Base-by-base conservation (phyloP, 2,888 invertebrate species). In the Corbicula japonica region DNA sequence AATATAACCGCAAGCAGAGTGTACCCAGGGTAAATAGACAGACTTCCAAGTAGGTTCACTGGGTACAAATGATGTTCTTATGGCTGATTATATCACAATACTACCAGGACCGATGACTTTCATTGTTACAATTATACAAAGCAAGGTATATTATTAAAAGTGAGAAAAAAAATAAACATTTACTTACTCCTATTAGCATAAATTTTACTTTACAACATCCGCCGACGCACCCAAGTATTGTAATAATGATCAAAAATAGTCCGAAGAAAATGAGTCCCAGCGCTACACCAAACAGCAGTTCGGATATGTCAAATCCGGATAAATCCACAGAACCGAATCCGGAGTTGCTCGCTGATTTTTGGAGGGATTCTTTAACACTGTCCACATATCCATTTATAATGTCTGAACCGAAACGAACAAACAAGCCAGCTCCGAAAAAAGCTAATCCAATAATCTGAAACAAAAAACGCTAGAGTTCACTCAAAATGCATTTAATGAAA, bases 181-280 rank as follows among this genome's bases (percentile, higher is more conserved):
- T 32, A 69, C 82, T 74, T 61, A 83, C 83, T 46, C 44, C 60
- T 10, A 83, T 75, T 5, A 83, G 54, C 72, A 83, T 61, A 30
- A 52, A 66, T 44, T 80, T 80, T 32, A 83, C 71, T 56, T 84
- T 83, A 56, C 82, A 88, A 58, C 88, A 88, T 26, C 86, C 86
- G 21, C 88, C 89, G 65, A 86, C 82, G 26, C 85, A 85, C 4
- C 89, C 89, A 2, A 88, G 52, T 2, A 88, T 52, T 10, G 86
- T 79, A 5, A 88, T 74, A 21, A 84, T 78, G 1, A 85, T 41
- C 8, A 89, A 58, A 21, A 87, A 71, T 8, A 84, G 54, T 28
- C 89, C 89, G 15, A 87, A 69, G 23, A 82, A 80, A 18, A 89
- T 87, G 8, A 89, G 79, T 1, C 77, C 85, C 1, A 87, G 66